Evolutionary conservation across 2,797 vertebrate species (phyloP).

Genomic region (Clarias fuscus): DNA sequence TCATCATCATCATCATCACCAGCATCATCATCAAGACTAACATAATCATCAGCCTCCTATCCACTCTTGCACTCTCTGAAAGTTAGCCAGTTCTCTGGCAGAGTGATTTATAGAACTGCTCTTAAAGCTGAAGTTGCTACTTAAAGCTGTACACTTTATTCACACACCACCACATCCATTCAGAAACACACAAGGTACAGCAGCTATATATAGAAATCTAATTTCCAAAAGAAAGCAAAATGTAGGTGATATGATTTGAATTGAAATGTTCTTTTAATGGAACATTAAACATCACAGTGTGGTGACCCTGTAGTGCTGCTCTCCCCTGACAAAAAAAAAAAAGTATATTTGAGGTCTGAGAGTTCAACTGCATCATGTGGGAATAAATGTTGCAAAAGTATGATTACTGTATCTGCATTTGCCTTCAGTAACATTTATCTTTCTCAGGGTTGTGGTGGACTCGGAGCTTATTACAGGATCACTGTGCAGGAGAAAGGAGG

Average conservation of each 20-base stretch:
- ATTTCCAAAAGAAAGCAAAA: neutral
- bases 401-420: neutral
- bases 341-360: neutral
- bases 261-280: neutral
- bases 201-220: constrained; percentile 9
- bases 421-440: neutral
- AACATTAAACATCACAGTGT: too few relatives aligned
- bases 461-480: neutral
- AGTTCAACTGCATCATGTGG: neutral
- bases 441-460: neutral
- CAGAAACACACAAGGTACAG: constrained; percentile 5
- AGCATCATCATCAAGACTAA: neutral
- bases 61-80: neutral
- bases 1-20: too few relatives aligned
- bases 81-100: neutral
- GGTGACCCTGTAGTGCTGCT: neutral
- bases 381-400: neutral
- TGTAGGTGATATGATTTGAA: neutral
- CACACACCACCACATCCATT: neutral
- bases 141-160: neutral
- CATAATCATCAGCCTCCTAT: neutral
- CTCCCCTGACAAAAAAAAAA: neutral
- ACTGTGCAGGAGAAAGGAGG: neutral
- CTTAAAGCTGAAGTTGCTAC: constrained; percentile 16
- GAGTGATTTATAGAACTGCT: constrained; percentile 7